These are phyloP conservation scores for Callyntrura guangdongensis DNA, from an alignment of 2,888 invertebrate species.

Conservation along the genomic window DNA sequence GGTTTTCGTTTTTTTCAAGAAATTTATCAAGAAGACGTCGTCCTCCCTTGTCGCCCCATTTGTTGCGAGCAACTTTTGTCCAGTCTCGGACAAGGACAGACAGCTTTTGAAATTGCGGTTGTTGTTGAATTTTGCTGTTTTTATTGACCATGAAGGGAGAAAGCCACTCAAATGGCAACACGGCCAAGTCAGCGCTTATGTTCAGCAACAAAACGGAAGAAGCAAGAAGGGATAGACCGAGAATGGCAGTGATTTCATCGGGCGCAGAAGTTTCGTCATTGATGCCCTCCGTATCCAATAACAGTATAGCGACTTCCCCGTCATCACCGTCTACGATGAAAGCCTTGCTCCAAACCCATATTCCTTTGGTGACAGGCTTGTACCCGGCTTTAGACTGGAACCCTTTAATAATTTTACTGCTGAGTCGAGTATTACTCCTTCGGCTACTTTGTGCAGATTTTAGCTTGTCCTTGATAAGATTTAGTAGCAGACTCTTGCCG, in stretches of 20 bases:
- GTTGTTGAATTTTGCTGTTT: slow-evolving; percentile 31
- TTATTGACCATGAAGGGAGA: background rate
- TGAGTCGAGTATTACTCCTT: background rate
- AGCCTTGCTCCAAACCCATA: slow-evolving; percentile 83
- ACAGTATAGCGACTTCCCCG: slow-evolving; percentile 81
- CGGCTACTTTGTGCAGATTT: background rate
- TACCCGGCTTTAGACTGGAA: slow-evolving; percentile 81
- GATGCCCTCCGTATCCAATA: slow-evolving; percentile 82
- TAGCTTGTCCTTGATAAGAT: background rate
- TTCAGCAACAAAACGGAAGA: slow-evolving; percentile 80
- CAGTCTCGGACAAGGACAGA: slow-evolving; percentile 82
- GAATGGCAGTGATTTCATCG: slow-evolving; percentile 75
- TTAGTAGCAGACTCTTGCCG: slow-evolving; percentile 15
- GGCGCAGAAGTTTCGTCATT: slow-evolving; percentile 75
- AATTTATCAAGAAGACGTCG: slow-evolving; percentile 23
- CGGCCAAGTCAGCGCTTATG: slow-evolving; percentile 29
- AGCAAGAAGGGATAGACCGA: slow-evolving; percentile 75
- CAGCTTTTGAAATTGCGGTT: slow-evolving; percentile 81
- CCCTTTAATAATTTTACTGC: background rate
- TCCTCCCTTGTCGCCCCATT: slow-evolving; percentile 75
- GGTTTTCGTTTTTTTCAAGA: background rate
- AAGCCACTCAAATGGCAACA: slow-evolving; percentile 25
- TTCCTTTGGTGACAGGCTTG: slow-evolving; percentile 30
- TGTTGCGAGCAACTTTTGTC: slow-evolving; percentile 44
- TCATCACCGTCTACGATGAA: slow-evolving; percentile 84